Percentiles rank a stretch among this genome's conserved stretches.
These are phyloP conservation scores for Calycopis cecrops DNA, from an alignment of 1,140 invertebrate genomes.

Conservation along the genomic window DNA sequence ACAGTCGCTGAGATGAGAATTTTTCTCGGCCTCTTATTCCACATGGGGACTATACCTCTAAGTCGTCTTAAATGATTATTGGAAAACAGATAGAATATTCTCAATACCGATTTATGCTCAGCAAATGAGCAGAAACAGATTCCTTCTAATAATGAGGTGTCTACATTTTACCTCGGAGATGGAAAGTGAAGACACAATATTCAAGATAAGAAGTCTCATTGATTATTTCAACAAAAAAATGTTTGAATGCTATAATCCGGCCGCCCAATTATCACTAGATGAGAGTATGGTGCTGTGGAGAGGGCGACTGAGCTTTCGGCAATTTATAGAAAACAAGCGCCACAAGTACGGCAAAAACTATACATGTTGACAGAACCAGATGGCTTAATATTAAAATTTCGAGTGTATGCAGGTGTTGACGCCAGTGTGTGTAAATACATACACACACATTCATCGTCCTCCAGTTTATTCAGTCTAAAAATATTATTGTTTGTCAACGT, in stretches of 20 bases:
- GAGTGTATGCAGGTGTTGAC: slow-evolving; percentile 31
- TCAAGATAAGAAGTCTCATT: slow-evolving; percentile 28
- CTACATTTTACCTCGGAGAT: slow-evolving; percentile 33
- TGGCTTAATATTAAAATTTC: slow-evolving; percentile 36
- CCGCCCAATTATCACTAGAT: slow-evolving; percentile 43
- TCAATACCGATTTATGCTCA: slow-evolving; percentile 24
- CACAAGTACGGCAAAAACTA: slow-evolving; percentile 55
- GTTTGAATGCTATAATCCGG: slow-evolving; percentile 37
- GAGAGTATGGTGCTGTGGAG: slow-evolving; percentile 53
- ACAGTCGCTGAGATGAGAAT: slow-evolving; percentile 28
- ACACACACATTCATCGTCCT: too few relatives aligned
- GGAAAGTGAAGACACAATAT: slow-evolving; percentile 23
- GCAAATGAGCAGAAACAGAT: slow-evolving; percentile 40
- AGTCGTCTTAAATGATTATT: slow-evolving; percentile 41
- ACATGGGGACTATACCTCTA: slow-evolving; percentile 42
- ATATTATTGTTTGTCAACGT: too few relatives aligned
- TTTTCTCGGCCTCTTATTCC: slow-evolving; percentile 44
- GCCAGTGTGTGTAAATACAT: too few relatives aligned
- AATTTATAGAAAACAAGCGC: slow-evolving; percentile 48
- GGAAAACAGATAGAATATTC: slow-evolving; percentile 39
- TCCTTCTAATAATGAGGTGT: slow-evolving; percentile 37
- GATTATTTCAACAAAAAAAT: slow-evolving; percentile 43
- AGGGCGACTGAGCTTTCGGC: slow-evolving; percentile 41
- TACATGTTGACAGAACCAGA: slow-evolving; percentile 49
- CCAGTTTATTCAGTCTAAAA: too few relatives aligned